A percentile compares a stretch with the other conserved stretches of the same genome.
Conservation (phyloP, 2,888 invertebrate species). For the Eutolmus rufibarbis region DNA sequence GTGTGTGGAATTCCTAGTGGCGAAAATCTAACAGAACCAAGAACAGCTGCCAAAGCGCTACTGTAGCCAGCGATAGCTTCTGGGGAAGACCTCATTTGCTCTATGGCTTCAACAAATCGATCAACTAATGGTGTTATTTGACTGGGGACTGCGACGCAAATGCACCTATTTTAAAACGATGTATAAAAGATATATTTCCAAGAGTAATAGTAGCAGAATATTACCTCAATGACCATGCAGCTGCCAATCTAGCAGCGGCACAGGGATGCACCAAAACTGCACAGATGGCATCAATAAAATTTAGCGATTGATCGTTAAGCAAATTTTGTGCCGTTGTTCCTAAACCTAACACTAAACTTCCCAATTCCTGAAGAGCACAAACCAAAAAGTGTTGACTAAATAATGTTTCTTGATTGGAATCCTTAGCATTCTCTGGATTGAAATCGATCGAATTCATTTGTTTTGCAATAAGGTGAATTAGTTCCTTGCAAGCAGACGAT, state of each 20-base stretch:
- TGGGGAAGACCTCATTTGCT: constrained; percentile 87
- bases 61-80: constrained; percentile 91
- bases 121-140: constrained; percentile 94
- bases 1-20: constrained; percentile 95
- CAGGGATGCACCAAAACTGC: constrained; percentile 90
- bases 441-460: constrained; percentile 96
- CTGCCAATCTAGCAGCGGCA: constrained; percentile 89
- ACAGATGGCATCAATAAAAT: constrained; percentile 69
- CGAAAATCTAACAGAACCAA: constrained; percentile 89
- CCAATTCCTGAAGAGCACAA: constrained; percentile 92
- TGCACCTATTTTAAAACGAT: constrained; percentile 67
- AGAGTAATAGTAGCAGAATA: not conserved
- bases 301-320: constrained; percentile 85
- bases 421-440: constrained; percentile 90
- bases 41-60: constrained; percentile 89
- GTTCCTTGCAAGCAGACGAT: constrained; percentile 92
- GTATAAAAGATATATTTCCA: not conserved
- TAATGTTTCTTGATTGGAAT: constrained; percentile 87
- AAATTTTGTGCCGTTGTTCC: constrained; percentile 95
- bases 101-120: constrained; percentile 85
- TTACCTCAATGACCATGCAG: constrained; percentile 85
- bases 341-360: constrained; percentile 85
- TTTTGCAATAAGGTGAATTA: constrained; percentile 88
- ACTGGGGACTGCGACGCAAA: constrained; percentile 92
- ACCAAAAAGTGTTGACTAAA: constrained; percentile 91